Evolutionary conservation across 1,140 invertebrate species (phyloP).

Genomic region (Anoplophora glabripennis): DNA sequence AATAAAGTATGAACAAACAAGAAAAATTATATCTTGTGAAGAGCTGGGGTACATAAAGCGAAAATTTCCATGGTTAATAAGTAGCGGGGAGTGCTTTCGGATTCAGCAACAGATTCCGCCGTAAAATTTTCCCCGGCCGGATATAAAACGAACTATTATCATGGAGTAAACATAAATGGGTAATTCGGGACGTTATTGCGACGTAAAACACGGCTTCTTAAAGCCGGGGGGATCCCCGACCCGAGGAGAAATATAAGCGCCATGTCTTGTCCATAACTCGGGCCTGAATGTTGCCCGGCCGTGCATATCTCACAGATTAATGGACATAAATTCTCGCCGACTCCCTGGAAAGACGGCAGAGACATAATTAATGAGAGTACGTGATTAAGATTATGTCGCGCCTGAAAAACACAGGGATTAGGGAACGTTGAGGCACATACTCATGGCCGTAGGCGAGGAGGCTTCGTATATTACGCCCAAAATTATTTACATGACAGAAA

Average conservation of each 20-base stretch:
- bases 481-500: too few relatives aligned
- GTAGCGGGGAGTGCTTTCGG: too few relatives aligned
- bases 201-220: conserved; percentile 25
- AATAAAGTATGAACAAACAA: too few relatives aligned
- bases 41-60: too few relatives aligned
- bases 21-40: too few relatives aligned
- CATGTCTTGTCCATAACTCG: conserved; percentile 39
- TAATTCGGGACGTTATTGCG: conserved; percentile 21
- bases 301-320: conserved; percentile 42
- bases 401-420: conserved; percentile 32
- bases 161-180: conserved; percentile 14
- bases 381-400: conserved; percentile 42
- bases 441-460: too few relatives aligned
- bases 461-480: too few relatives aligned
- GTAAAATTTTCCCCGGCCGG: too few relatives aligned
- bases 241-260: conserved; percentile 14
- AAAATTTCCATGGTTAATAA: too few relatives aligned
- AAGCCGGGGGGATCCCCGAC: background rate
- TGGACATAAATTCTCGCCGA: conserved; percentile 36
- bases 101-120: too few relatives aligned
- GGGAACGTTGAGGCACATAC: background rate
- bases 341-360: conserved; percentile 30
- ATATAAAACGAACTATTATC: background rate
- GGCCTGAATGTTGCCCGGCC: conserved; percentile 18
- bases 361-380: conserved; percentile 43